Conservation (phyloP, 2,113 vertebrate species). For the Dunckerocampus dactyliophorus region DNA sequence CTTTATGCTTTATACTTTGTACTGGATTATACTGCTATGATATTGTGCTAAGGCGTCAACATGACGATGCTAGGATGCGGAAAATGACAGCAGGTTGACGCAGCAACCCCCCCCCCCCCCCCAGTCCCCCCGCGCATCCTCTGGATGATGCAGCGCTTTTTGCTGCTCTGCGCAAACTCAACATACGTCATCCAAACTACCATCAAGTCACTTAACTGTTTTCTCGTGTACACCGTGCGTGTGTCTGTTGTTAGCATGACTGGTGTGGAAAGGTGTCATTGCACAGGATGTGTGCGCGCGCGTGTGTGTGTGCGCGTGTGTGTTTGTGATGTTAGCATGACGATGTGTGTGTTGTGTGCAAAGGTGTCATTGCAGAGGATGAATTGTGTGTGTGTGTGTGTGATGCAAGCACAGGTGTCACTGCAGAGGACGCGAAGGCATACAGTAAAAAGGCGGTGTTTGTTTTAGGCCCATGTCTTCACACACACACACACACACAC, state of each 20-base stretch:
- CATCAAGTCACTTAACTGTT: background rate
- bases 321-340: too few species aligned
- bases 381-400: too few species aligned
- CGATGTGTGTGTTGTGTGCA: too few species aligned
- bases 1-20: background rate
- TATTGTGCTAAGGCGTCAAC: background rate
- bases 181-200: slow-evolving; percentile 17
- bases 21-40: background rate
- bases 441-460: too few species aligned
- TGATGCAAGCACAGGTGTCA: too few species aligned
- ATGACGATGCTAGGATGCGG: slow-evolving; percentile 1
- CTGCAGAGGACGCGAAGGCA: too few species aligned
- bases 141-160: slow-evolving; percentile 68
- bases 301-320: too few species aligned
- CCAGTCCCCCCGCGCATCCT: slow-evolving; percentile 44
- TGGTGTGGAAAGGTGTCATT: slow-evolving; percentile 20
- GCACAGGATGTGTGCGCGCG: slow-evolving; percentile 33
- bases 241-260: slow-evolving; percentile 1
- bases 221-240: slow-evolving; percentile 28
- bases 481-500: too few species aligned
- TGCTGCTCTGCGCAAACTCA: slow-evolving; percentile 71
- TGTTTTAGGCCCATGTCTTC: too few species aligned
- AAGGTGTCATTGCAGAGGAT: too few species aligned
- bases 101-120: slow-evolving; percentile 20
- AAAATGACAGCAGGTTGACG: slow-evolving; percentile 10